Evolutionary conservation across 1,140 invertebrate species (phyloP), one percentile per base, ranked within the genome.

Genomic region (Pogonognathellus flavescens): DNA sequence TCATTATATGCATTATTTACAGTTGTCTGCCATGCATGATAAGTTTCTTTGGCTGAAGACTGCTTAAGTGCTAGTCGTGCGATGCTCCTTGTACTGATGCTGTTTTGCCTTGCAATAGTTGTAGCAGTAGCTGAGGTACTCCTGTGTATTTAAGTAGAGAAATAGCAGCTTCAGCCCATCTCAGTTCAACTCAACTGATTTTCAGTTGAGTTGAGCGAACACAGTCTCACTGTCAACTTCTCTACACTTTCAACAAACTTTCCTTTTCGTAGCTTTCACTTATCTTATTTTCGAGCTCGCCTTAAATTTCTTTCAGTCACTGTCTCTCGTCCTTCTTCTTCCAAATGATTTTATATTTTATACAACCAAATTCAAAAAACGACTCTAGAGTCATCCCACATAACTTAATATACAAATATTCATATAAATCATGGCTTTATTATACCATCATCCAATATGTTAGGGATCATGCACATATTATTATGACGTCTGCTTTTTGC

Each of bases 1-100:
- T 76, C 31, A 76, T 76, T 76, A 76, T 76, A 76, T 76, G 70
- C 70, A 76, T 76, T 76, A 76, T 76, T 76, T 49, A 76, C 70
- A 76, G 70, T 76, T 76, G 70, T 76, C 70, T 76, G 70, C 70
- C 70, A 50, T 76, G 70, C 70, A 76, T 76, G 70, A 76, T 76
- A 76, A 76, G 70, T 76, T 76, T 76, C 70, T 31, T 50, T 76
- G 14, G 25, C 70, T n/a, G 22, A 25, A 25, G 62, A 25, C 62
- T 66, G 14, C 62, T 66, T 25, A 66, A 66, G 31, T 41, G 31
- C 31, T 41, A 41, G 31, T 41, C 31, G 31, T 41, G 31, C 25
- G 22, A 7, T 66, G 62, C 20, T 66, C 62, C 9, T 25, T 25
- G 31, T 41, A 14, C 62, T 66, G 25, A 66, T 66, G 62, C 25